These are phyloP conservation scores for Phyllotreta striolata DNA, from an alignment of 2,888 invertebrate genomes.

Conservation along the genomic window DNA sequence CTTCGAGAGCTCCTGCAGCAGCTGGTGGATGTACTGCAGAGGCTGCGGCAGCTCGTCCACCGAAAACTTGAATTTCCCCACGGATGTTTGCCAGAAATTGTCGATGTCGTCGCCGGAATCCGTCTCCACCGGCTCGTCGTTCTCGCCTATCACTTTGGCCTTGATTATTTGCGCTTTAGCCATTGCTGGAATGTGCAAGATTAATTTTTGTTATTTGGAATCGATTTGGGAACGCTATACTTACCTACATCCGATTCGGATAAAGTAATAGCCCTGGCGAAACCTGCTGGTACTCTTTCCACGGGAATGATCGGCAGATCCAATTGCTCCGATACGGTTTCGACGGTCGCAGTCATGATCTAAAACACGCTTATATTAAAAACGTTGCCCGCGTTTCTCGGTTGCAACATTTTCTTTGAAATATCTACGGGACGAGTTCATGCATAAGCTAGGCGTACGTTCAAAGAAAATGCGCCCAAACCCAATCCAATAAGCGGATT, in stretches of 20 bases:
- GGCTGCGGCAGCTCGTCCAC: conserved; percentile 91
- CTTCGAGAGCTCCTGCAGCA: conserved; percentile 83
- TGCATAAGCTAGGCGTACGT: conserved; percentile 8
- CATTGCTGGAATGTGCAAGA: conserved; percentile 56
- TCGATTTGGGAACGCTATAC: conserved; percentile 33
- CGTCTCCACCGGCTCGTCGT: conserved; percentile 75
- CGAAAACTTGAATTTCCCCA: conserved; percentile 91
- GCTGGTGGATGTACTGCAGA: conserved; percentile 90
- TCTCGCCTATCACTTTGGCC: conserved; percentile 78
- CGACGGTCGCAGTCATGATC: conserved; percentile 96
- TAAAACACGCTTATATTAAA: conserved; percentile 58
- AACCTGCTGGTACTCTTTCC: conserved; percentile 77
- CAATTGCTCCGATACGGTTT: conserved; percentile 90
- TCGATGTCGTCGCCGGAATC: conserved; percentile 78
- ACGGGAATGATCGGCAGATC: conserved; percentile 88
- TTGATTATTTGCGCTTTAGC: conserved; percentile 78
- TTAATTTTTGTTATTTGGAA: neutral
- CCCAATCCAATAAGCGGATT: conserved; percentile 34
- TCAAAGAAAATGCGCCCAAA: conserved; percentile 36
- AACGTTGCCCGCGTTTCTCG: conserved; percentile 14
- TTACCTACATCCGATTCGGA: conserved; percentile 89
- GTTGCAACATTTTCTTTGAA: conserved; percentile 31
- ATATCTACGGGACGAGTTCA: neutral
- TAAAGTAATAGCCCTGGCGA: conserved; percentile 85
- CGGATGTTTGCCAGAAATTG: conserved; percentile 92